Evolutionary conservation across 2,113 vertebrate genomes (phyloP), one percentile per base, ranked within the genome.

Genomic region (Empidonax alnorum): DNA sequence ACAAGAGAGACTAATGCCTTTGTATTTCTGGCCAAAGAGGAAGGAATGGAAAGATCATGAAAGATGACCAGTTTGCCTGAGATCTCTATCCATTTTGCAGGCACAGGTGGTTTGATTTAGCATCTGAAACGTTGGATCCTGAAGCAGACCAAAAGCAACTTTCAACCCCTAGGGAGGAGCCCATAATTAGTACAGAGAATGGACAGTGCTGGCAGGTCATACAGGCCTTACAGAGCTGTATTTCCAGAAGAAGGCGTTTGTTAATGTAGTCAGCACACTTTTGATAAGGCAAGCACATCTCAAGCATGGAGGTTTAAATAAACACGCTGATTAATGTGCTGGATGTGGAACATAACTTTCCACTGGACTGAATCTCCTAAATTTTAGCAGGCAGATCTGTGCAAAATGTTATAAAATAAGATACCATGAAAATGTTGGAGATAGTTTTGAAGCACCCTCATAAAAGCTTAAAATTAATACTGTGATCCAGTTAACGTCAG

Each of bases 91-190:
- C 44, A 9, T 93, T 94, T 56, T 92, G 37, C 85, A 95, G 83
- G 42, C 79, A 78, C 72, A 96, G 76, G 92, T 96, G 85, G 85
- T 95, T 95, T 84, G 88, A 72, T 96, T 92, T 96, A 95, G 28
- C 80, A 89, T 92, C 65, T 92, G 80, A 93, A 93, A 90, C 0
- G 0, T 6, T 95, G 73, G 73, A 65, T 63, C 44, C 37, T 94
- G 80, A 93, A 78, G 52, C 30, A 90, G 75, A 89, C 56, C 18
- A 63, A 95, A 96, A 75, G 46, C 25, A 84, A 72, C 65, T 87
- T 96, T 61, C 76, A 93, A 16, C 3, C 79, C 25, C 44, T 42
- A 68, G 79, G 66, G 85, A 95, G 73, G 47, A 89, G 30, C 25
- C 44, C 7, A 8, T 81, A 87, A 88, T 93, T 74, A 92, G 65